Conservation (phyloP, 2,888 invertebrate genomes). For the Lepidocyrtinus sp. region DNA sequence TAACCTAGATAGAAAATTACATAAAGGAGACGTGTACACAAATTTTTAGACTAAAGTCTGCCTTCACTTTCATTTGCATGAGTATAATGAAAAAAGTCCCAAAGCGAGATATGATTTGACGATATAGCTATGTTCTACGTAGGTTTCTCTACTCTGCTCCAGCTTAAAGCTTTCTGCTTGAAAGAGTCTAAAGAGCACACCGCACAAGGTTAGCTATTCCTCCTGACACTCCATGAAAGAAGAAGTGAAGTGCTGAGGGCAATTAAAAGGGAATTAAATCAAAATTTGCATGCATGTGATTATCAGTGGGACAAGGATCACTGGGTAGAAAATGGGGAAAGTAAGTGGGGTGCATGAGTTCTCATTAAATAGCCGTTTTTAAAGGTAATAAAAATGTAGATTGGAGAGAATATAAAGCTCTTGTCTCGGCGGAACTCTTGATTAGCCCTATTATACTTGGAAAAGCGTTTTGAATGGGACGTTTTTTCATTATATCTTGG, state of each 20-base stretch:
- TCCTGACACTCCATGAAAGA: constrained; percentile 20
- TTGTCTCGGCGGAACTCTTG: background rate
- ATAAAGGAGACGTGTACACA: background rate
- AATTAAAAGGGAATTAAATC: constrained; percentile 51
- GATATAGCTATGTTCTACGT: background rate
- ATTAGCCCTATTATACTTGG: background rate
- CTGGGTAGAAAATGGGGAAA: too few species aligned
- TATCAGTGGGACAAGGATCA: background rate
- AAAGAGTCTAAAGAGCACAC: background rate
- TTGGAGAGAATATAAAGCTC: background rate
- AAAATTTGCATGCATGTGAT: constrained; percentile 43
- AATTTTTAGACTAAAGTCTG: background rate
- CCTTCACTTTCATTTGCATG: too few species aligned
- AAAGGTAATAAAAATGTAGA: background rate
- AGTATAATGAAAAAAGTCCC: too few species aligned
- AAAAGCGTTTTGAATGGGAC: too few species aligned
- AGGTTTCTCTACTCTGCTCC: too few species aligned
- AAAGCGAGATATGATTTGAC: background rate
- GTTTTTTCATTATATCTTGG: background rate
- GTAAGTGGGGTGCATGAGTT: background rate
- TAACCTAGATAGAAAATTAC: background rate
- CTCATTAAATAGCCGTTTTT: background rate
- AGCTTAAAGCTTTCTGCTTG: background rate
- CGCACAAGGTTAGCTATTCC: constrained; percentile 20
- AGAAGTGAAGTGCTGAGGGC: constrained; percentile 35